Conservation (phyloP, 2,888 invertebrate genomes). For the Trichogramma evanescens region DNA sequence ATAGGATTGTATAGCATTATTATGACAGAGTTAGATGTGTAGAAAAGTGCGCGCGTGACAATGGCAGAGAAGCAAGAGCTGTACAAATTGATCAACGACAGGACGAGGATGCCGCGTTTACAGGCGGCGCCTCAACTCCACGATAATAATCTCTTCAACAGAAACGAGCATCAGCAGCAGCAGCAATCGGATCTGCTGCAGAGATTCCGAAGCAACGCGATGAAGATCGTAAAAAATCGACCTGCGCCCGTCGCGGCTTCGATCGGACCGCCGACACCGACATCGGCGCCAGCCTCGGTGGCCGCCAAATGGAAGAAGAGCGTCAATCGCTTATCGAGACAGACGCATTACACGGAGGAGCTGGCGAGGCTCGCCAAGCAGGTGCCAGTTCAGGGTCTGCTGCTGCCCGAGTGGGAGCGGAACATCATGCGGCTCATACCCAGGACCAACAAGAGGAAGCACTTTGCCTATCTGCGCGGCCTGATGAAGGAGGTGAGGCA, state of each 20-base stretch:
- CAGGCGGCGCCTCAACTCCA: slow-evolving; percentile 10
- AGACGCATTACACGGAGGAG: slow-evolving; percentile 16
- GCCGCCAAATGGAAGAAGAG: slow-evolving; percentile 19
- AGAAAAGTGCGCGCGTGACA: slow-evolving; percentile 4
- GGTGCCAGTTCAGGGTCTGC: slow-evolving; percentile 17
- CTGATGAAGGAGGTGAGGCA: slow-evolving; percentile 32
- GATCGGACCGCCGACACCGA: background rate
- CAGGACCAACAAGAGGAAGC: slow-evolving; percentile 23
- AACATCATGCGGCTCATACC: slow-evolving; percentile 34
- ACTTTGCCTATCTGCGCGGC: slow-evolving; percentile 26
- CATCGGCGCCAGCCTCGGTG: slow-evolving; percentile 1
- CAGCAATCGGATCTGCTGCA: slow-evolving; percentile 13
- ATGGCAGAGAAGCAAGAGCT: slow-evolving; percentile 22
- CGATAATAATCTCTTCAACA: too few relatives aligned
- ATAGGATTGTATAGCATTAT: too few relatives aligned
- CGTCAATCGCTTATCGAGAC: slow-evolving; percentile 15
- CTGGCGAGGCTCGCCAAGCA: slow-evolving; percentile 16
- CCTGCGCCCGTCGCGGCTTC: background rate
- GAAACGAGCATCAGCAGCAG: background rate
- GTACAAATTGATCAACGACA: slow-evolving; percentile 22
- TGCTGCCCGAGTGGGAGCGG: slow-evolving; percentile 35
- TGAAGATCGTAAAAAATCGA: slow-evolving; percentile 17
- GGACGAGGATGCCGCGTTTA: slow-evolving; percentile 19
- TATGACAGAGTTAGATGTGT: too few relatives aligned
- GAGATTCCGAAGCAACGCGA: slow-evolving; percentile 19